Evolutionary conservation across 2,888 invertebrate species (phyloP).

Genomic region (Drosophila macrospina): DNA sequence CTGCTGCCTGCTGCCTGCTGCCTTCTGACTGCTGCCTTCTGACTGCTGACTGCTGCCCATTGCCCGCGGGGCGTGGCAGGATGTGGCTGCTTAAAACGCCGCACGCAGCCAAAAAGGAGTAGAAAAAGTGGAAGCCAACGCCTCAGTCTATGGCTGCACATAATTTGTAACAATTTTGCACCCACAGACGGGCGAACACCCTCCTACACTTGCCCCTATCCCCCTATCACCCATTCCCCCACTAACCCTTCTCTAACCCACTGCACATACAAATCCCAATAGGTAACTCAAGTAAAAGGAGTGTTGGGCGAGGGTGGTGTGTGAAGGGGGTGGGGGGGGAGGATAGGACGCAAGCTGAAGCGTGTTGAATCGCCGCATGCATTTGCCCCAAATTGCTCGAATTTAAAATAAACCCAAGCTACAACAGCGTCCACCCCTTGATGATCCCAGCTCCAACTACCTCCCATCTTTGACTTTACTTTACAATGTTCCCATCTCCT

Average conservation of each 20-base stretch:
- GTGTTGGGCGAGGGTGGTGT: too few species aligned
- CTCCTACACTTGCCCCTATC: not conserved
- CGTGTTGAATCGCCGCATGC: slow-evolving; percentile 50
- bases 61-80: slow-evolving; percentile 57
- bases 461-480: slow-evolving; percentile 29
- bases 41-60: slow-evolving; percentile 50
- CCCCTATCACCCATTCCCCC: not conserved
- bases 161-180: slow-evolving; percentile 80
- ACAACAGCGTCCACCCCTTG: slow-evolving; percentile 3
- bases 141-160: slow-evolving; percentile 65
- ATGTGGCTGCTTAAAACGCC: slow-evolving; percentile 77
- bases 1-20: slow-evolving; percentile 20
- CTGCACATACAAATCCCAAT: slow-evolving; percentile 22
- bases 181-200: slow-evolving; percentile 29
- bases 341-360: too few species aligned
- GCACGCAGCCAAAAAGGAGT: slow-evolving; percentile 63
- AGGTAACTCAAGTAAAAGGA: too few species aligned
- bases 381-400: slow-evolving; percentile 70
- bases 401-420: slow-evolving; percentile 68
- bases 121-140: slow-evolving; percentile 25
- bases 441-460: not conserved
- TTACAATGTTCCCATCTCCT: slow-evolving; percentile 45
- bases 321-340: too few species aligned
- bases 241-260: not conserved
- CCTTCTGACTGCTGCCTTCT: slow-evolving; percentile 26